Base-by-base conservation (phyloP, 1,140 invertebrate species). In the Neodiprion virginianus region DNA sequence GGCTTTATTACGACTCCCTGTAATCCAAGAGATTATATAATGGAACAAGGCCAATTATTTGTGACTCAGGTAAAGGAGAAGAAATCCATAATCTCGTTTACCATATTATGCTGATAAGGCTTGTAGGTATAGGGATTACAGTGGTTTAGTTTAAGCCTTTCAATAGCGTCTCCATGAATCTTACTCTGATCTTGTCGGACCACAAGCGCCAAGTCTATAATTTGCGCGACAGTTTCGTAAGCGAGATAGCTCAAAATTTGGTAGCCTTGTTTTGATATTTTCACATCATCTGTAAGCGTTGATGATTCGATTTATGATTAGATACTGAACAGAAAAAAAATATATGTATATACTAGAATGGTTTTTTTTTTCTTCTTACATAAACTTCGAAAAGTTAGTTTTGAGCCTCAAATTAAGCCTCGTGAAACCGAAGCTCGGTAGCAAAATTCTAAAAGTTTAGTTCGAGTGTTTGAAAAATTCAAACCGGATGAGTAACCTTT, bases 221-320 rank as follows among this genome's bases (percentile, higher is more conserved):
- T 90, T 84, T 93, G 90, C 10, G 92, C 92, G 7, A 93, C 90
- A 8, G 91, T 92, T 87, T 94, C 93, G 81, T 93, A 92, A 0
- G 92, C 92, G 21, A 94, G 84, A 82, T 93, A 93, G 71, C 90
- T 88, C 66, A 93, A 81, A 67, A 93, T 88, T 71, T 90, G 89
- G 53, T 91, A 83, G 3, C 90, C 89, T 75, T 88, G 82, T 70
- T 87, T 88, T 10, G 88, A 87, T 48, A 91, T 83, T 67, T 86
- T 90, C 23, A 91, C 80, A 53, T 91, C 90, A 50, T 81, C 84
- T 86, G 75, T 17, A 80, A 79, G 85, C 79, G n/a, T 71, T 78
- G 76, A 71, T 82, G 78, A 71, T 65, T 74, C 49, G 74, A 40
- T 77, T 10, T 61, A 12, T 70, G 47, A 61, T 11, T 73, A 71